A percentile compares a stretch with the other conserved stretches of the same genome.
Evolutionary conservation across 1,140 invertebrate species (phyloP).

Genomic region (Zaprionus tsacasi): DNA sequence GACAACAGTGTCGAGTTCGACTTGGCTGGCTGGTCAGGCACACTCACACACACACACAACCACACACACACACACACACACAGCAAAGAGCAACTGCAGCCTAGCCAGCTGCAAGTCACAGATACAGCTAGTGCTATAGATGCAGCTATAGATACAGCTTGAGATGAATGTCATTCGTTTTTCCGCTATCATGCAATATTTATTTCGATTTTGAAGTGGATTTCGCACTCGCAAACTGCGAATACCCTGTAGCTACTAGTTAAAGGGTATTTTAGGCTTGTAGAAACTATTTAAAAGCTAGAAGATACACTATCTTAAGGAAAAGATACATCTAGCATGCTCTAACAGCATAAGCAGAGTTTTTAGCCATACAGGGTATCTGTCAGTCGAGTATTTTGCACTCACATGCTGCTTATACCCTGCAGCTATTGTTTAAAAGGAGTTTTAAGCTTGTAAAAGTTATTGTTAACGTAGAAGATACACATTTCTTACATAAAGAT

Average conservation of each 20-base stretch:
- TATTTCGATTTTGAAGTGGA: conserved; percentile 11
- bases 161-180: conserved; percentile 10
- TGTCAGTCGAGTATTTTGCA: too few relatives aligned
- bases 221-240: neutral
- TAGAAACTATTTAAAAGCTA: neutral
- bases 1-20: conserved; percentile 47
- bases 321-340: neutral
- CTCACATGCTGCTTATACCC: too few relatives aligned
- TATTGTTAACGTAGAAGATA: too few relatives aligned
- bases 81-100: neutral
- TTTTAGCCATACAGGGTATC: too few relatives aligned
- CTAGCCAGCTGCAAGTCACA: neutral
- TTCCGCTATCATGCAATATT: conserved; percentile 21
- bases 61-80: conserved; percentile 5
- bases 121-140: conserved; percentile 2
- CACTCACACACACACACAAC: conserved; percentile 4
- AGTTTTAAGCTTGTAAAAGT: too few relatives aligned
- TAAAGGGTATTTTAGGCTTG: neutral
- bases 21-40: conserved; percentile 10
- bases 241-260: neutral
- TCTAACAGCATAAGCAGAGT: too few relatives aligned
- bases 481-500: too few relatives aligned
- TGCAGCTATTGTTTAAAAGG: too few relatives aligned
- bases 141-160: conserved; percentile 13
- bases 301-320: neutral